Evolutionary conservation across 2,797 vertebrate genomes (phyloP).

Genomic region (Ptychadena robeensis): DNA sequence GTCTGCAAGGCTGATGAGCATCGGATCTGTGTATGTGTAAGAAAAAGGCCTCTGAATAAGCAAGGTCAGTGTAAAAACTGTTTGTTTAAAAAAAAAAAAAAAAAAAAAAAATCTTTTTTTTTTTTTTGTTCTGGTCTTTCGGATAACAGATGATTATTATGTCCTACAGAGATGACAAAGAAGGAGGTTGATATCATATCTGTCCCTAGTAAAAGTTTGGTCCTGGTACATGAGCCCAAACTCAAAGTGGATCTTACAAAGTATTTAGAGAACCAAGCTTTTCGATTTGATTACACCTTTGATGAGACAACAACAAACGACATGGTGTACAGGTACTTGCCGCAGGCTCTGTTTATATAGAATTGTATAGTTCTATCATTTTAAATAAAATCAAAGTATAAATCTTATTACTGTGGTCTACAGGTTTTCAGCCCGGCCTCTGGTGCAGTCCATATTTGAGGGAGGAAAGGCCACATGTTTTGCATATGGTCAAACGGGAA

Average conservation of each 20-base stretch:
- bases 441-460: conserved; percentile 91
- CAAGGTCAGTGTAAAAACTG: conserved; percentile 88
- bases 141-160: too few species aligned
- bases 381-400: background rate
- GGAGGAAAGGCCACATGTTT: conserved; percentile 91
- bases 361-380: too few species aligned
- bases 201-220: conserved; percentile 82
- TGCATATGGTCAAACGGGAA: conserved; percentile 96
- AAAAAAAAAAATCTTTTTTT: too few species aligned
- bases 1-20: conserved; percentile 84
- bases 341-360: too few species aligned
- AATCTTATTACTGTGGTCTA: background rate
- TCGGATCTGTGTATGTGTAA: conserved; percentile 93
- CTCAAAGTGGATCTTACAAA: conserved; percentile 96
- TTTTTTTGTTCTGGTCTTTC: too few species aligned
- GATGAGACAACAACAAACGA: conserved; percentile 89
- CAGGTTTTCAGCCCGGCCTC: conserved; percentile 92
- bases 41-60: conserved; percentile 93
- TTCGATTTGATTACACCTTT: conserved; percentile 94
- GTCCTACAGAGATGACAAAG: conserved; percentile 83
- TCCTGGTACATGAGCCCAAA: conserved; percentile 94
- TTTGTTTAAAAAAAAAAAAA: too few species aligned
- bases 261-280: conserved; percentile 92
- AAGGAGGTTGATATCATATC: conserved; percentile 96
- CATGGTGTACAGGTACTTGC: conserved; percentile 88